Conservation (phyloP, 1,140 invertebrate genomes). For the Drosophila pallidifrons region DNA sequence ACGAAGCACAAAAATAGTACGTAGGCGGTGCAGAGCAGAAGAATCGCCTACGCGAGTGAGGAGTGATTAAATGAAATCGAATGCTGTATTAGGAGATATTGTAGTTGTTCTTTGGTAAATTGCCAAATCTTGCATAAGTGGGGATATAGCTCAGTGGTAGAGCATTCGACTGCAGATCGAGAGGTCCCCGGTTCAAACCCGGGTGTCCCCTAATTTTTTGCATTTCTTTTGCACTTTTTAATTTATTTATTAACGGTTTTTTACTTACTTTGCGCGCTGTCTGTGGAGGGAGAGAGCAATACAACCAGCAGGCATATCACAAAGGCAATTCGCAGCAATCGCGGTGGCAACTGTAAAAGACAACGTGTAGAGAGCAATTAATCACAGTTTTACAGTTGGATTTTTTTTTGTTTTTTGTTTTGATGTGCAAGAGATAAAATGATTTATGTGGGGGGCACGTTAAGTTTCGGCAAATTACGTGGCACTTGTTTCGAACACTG, state of each 20-base stretch:
- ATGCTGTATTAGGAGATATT: background rate
- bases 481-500: slow-evolving; percentile 58
- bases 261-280: slow-evolving; percentile 87
- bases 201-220: slow-evolving; percentile 69
- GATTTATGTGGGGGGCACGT: slow-evolving; percentile 70
- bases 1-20: slow-evolving; percentile 37
- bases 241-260: slow-evolving; percentile 1
- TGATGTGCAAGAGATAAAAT: slow-evolving; percentile 64
- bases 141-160: slow-evolving; percentile 90
- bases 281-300: slow-evolving; percentile 86
- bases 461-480: slow-evolving; percentile 71
- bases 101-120: slow-evolving; percentile 37
- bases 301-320: slow-evolving; percentile 86
- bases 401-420: background rate
- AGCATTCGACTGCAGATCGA: slow-evolving; percentile 98
- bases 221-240: background rate
- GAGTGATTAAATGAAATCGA: background rate
- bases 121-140: slow-evolving; percentile 50
- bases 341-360: slow-evolving; percentile 86
- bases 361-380: slow-evolving; percentile 45
- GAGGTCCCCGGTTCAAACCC: slow-evolving; percentile 93
- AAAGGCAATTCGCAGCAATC: slow-evolving; percentile 86
- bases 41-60: slow-evolving; percentile 25
- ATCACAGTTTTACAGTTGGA: slow-evolving; percentile 41
- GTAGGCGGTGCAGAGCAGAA: background rate